Evolutionary conservation across 2,113 vertebrate genomes (phyloP).

Genomic region (Carettochelys insculpta): DNA sequence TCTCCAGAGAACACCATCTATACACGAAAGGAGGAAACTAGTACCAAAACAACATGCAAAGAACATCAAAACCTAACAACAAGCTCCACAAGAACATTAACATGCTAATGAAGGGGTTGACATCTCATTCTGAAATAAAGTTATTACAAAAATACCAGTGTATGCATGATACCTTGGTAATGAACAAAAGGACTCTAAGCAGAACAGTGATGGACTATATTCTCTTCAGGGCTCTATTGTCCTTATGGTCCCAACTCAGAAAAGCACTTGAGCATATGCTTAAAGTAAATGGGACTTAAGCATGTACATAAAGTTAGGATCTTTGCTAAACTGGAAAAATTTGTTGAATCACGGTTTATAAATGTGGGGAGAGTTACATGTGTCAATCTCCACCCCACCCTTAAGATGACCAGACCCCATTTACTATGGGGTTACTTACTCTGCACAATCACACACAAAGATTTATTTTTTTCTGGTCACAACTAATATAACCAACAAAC

Average conservation of each 20-base stretch:
- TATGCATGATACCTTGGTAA: slow-evolving; percentile 26
- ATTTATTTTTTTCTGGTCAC: not conserved
- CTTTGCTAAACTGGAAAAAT: not conserved
- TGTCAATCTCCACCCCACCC: not conserved
- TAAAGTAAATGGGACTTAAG: not conserved
- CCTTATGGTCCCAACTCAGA: not conserved
- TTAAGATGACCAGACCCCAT: not conserved
- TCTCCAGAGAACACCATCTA: slow-evolving; percentile 50
- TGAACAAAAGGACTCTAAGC: slow-evolving; percentile 14
- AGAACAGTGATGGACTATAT: slow-evolving; percentile 36
- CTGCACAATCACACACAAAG: not conserved
- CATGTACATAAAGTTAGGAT: not conserved
- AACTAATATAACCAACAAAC: not conserved
- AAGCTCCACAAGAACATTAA: slow-evolving; percentile 54
- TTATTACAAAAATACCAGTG: slow-evolving; percentile 47
- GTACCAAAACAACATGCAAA: slow-evolving; percentile 72
- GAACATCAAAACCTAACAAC: slow-evolving; percentile 53
- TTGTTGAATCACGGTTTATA: not conserved
- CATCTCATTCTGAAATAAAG: slow-evolving; percentile 34
- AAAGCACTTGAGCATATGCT: not conserved
- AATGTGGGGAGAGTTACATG: rapidly evolving
- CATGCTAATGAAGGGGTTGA: slow-evolving; percentile 58
- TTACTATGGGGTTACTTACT: not conserved
- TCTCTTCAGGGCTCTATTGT: not conserved
- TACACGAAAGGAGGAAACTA: slow-evolving; percentile 58